Evolutionary conservation across 2,797 vertebrate species (phyloP).

Genomic region (Cetoscarus ocellatus): DNA sequence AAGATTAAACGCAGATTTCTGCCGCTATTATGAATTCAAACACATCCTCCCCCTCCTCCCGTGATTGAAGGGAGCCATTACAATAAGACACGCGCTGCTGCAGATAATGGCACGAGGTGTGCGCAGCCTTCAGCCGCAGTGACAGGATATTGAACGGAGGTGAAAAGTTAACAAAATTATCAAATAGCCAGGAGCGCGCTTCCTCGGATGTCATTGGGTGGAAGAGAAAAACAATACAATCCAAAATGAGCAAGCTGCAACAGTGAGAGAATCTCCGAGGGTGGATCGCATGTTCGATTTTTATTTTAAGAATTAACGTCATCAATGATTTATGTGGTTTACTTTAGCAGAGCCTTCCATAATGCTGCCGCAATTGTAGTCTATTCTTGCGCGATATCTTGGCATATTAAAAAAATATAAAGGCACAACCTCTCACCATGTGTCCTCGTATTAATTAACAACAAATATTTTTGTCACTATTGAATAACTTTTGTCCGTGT

Average conservation of each 20-base stretch:
- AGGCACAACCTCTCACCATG: no score
- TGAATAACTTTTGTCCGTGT: no score
- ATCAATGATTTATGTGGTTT: not conserved
- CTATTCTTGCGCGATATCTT: no score
- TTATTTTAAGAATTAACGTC: not conserved
- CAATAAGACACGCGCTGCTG: slow-evolving; percentile 77
- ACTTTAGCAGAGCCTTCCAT: not conserved
- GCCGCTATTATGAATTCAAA: slow-evolving; percentile 80
- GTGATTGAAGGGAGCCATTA: slow-evolving; percentile 82
- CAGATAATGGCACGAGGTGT: slow-evolving; percentile 73
- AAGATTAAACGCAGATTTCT: slow-evolving; percentile 78
- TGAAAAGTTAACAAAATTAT: slow-evolving; percentile 80
- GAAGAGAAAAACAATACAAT: slow-evolving; percentile 43
- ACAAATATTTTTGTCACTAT: no score
- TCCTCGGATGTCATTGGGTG: slow-evolving; percentile 49
- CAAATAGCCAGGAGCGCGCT: slow-evolving; percentile 57
- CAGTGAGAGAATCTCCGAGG: not conserved
- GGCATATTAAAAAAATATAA: no score
- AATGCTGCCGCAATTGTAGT: no score
- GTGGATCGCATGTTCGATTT: not conserved
- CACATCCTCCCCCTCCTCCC: slow-evolving; percentile 72
- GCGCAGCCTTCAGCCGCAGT: slow-evolving; percentile 62
- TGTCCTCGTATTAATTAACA: no score
- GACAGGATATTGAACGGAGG: slow-evolving; percentile 76
- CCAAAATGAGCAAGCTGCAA: not conserved